Conservation (phyloP, 1,140 invertebrate species). For the Arion vulgaris region DNA sequence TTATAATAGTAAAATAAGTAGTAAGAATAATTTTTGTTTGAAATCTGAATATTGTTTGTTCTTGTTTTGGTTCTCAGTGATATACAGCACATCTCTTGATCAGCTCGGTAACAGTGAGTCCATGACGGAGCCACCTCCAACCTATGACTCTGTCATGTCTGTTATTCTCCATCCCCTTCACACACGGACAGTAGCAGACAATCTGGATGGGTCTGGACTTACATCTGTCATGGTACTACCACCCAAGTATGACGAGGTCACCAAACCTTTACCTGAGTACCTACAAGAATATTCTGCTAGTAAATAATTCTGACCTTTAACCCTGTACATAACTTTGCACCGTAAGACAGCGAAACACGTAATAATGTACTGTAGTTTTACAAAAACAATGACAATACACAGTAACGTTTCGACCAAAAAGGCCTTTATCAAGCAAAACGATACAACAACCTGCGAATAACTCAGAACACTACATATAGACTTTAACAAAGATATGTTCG, state of each 20-base stretch:
- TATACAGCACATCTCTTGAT: constrained; percentile 33
- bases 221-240: constrained; percentile 18
- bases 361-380: too few species aligned
- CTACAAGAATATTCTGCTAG: not conserved
- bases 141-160: constrained; percentile 26
- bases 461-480: too few species aligned
- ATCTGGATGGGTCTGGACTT: not conserved
- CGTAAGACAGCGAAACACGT: too few species aligned
- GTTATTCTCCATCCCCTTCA: not conserved
- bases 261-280: constrained; percentile 18
- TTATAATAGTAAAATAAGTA: too few species aligned
- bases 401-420: too few species aligned
- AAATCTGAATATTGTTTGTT: too few species aligned
- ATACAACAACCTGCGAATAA: too few species aligned
- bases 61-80: constrained; percentile 21
- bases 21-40: too few species aligned
- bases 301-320: not conserved
- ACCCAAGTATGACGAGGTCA: constrained; percentile 33
- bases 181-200: not conserved
- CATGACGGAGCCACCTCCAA: constrained; percentile 23
- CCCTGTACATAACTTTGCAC: not conserved
- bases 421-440: too few species aligned
- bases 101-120: constrained; percentile 30
- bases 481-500: too few species aligned
- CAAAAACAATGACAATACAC: too few species aligned